Evolutionary conservation across 1,140 invertebrate species (phyloP).

Genomic region (Samia ricini): DNA sequence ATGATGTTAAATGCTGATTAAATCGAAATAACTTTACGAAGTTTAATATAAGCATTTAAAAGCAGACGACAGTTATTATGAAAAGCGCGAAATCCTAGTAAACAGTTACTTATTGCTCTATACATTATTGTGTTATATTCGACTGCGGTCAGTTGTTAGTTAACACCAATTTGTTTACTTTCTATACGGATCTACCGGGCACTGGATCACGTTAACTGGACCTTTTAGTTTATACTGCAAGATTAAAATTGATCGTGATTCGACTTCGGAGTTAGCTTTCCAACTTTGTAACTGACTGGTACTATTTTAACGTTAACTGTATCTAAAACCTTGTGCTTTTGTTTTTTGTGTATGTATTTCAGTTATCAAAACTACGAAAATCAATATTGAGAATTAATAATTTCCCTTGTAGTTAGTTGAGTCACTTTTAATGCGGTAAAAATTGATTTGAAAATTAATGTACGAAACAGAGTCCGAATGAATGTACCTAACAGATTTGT

Average conservation of each 20-base stretch:
- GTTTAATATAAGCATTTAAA: not conserved
- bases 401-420: too few species aligned
- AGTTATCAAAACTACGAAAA: too few species aligned
- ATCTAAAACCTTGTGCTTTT: too few species aligned
- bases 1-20: too few species aligned
- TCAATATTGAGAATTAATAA: too few species aligned
- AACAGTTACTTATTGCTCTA: not conserved
- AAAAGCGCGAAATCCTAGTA: not conserved
- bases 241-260: constrained; percentile 5
- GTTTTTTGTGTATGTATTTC: not conserved
- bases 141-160: constrained; percentile 13
- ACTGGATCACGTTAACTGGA: constrained; percentile 11
- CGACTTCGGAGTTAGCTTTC: not conserved
- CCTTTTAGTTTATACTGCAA: constrained; percentile 13
- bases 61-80: not conserved
- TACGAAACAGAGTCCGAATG: too few species aligned
- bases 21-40: not conserved
- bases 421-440: too few species aligned
- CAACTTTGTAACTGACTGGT: not conserved
- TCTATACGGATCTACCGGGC: constrained; percentile 17
- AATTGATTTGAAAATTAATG: too few species aligned
- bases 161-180: constrained; percentile 27
- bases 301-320: not conserved
- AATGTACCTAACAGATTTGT: too few species aligned
- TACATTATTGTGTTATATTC: constrained; percentile 1